These are phyloP conservation scores for Threskiornis aethiopicus DNA, from an alignment of 2,797 vertebrate genomes.

Conservation along the genomic window DNA sequence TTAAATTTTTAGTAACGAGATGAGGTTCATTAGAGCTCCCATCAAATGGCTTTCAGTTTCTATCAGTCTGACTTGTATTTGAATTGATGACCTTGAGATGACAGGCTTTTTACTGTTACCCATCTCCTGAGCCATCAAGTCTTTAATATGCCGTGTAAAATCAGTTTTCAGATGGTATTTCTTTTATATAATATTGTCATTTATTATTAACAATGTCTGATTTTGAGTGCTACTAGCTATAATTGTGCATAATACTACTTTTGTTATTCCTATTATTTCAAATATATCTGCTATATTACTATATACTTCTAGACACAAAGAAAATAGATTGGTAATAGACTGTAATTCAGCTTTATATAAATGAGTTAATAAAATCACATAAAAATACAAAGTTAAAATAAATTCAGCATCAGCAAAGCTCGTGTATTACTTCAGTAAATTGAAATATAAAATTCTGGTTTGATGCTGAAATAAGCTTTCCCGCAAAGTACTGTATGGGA, in stretches of 20 bases:
- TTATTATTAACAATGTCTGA: conserved; percentile 55
- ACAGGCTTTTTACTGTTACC: conserved; percentile 59
- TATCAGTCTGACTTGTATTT: conserved; percentile 38
- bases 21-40: conserved; percentile 25
- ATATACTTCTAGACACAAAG: not conserved
- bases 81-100: conserved; percentile 70
- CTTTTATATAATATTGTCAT: conserved; percentile 32
- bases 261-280: conserved; percentile 46
- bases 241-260: conserved; percentile 21
- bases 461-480: not conserved
- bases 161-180: conserved; percentile 52
- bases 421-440: not conserved
- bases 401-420: not conserved
- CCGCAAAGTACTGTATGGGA: not conserved
- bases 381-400: not conserved
- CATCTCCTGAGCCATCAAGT: conserved; percentile 60
- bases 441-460: not conserved
- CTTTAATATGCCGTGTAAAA: conserved; percentile 66
- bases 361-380: conserved; percentile 10
- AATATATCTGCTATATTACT: not conserved
- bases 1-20: not conserved
- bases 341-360: conserved; percentile 6
- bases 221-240: conserved; percentile 18
- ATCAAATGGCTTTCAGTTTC: conserved; percentile 34
- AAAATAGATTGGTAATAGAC: conserved; percentile 8